A percentile compares a stretch with the other conserved stretches of the same genome.
Conservation (phyloP, 92 coral and sea anemone species). For the Paragorgia papillata region DNA sequence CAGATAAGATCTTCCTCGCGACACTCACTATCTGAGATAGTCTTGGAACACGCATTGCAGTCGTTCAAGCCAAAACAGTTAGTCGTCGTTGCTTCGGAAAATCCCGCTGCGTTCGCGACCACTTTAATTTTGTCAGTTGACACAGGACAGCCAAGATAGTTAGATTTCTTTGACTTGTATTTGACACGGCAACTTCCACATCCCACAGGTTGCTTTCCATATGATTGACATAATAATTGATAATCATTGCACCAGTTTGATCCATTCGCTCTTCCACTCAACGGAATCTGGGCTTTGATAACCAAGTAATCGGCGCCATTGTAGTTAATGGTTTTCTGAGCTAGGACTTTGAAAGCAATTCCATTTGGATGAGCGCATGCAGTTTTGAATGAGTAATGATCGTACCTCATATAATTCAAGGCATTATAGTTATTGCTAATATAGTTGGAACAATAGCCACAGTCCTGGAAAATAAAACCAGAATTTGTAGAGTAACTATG, state of each 20-base stretch:
- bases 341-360: constrained; percentile 46
- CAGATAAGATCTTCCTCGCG: background rate
- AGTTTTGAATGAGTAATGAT: constrained; percentile 10
- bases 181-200: background rate
- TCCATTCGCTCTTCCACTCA: constrained; percentile 43
- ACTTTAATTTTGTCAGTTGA: background rate
- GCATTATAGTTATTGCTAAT: constrained; percentile 15
- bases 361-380: constrained; percentile 55
- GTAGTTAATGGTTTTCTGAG: background rate
- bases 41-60: constrained; percentile 1
- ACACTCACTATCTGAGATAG: background rate
- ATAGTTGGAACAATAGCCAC: constrained; percentile 44
- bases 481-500: background rate
- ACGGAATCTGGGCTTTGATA: constrained; percentile 57
- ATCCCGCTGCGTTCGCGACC: constrained; percentile 9
- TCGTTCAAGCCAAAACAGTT: background rate
- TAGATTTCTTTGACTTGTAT: background rate
- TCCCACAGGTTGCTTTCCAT: constrained; percentile 14
- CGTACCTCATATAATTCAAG: constrained; percentile 30
- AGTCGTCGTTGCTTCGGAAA: background rate
- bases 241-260: constrained; percentile 31
- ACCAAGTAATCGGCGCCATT: constrained; percentile 9
- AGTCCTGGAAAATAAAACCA: constrained; percentile 41
- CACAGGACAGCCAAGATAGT: background rate
- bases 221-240: constrained; percentile 7